phyloP scores from a whole-genome alignment of 1,140 invertebrate genomes.

The Panagrolaimus sp. region DNA sequence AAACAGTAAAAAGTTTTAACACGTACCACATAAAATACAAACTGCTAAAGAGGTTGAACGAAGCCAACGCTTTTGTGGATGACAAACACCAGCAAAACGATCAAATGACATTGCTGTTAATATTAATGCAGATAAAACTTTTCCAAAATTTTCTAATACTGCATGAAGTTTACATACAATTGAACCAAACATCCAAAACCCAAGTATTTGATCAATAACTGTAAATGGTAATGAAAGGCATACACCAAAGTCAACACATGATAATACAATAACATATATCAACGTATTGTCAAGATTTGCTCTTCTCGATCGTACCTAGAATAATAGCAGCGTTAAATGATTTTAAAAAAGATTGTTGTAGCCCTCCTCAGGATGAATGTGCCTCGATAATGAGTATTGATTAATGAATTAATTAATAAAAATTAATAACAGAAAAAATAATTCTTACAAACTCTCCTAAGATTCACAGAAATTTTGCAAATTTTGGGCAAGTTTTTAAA shows the following conservation, averaged over 20 bases:
- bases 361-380: too few species aligned
- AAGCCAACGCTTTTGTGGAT: slow-evolving; percentile 29
- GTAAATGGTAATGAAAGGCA: slow-evolving; percentile 56
- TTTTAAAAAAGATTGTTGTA: slow-evolving; percentile 8
- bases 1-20: neutral
- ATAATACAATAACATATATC: slow-evolving; percentile 55
- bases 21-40: slow-evolving; percentile 45
- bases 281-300: slow-evolving; percentile 53
- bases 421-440: too few species aligned
- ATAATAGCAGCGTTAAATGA: too few species aligned
- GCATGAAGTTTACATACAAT: slow-evolving; percentile 55
- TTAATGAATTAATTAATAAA: too few species aligned
- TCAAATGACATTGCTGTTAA: slow-evolving; percentile 56
- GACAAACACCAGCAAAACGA: slow-evolving; percentile 55
- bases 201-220: slow-evolving; percentile 57
- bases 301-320: slow-evolving; percentile 42
- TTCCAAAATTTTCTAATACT: slow-evolving; percentile 56
- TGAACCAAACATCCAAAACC: slow-evolving; percentile 57
- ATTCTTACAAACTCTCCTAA: too few species aligned
- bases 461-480: too few species aligned
- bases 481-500: too few species aligned
- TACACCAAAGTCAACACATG: slow-evolving; percentile 56
- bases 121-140: slow-evolving; percentile 55
- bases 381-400: too few species aligned
- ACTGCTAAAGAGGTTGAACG: slow-evolving; percentile 36